phyloP scores from a whole-genome alignment of 2,113 vertebrate genomes.

The Cromileptes altivelis region DNA sequence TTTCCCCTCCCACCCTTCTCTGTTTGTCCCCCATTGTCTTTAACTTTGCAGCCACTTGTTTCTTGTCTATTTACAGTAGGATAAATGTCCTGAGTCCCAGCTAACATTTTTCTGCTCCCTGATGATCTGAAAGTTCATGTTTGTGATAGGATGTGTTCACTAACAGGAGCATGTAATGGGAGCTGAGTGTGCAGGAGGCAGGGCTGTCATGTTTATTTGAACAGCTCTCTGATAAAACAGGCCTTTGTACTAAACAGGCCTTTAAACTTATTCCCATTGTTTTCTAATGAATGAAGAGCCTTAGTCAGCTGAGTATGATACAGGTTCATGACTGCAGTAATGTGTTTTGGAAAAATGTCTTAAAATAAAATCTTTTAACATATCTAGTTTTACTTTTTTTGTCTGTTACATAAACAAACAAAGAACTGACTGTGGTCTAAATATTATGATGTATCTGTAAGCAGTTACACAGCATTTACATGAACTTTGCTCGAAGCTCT shows the following conservation, averaged over 20 bases:
- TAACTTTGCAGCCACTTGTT: constrained; percentile 21
- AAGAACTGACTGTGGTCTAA: constrained; percentile 9
- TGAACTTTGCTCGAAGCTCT: constrained; percentile 49
- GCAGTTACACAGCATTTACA: constrained; percentile 48
- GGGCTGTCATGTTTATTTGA: constrained; percentile 85
- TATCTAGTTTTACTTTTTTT: background rate
- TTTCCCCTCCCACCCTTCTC: constrained; percentile 8
- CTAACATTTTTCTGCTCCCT: constrained; percentile 9
- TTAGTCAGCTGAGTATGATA: background rate
- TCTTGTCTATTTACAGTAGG: background rate
- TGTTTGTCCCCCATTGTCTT: constrained; percentile 36
- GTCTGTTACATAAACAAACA: background rate
- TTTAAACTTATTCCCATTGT: constrained; percentile 46
- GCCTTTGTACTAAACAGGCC: constrained; percentile 46
- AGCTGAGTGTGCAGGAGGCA: constrained; percentile 64
- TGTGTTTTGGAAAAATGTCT: background rate
- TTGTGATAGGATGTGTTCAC: constrained; percentile 60
- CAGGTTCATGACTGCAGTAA: background rate
- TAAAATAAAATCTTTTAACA: background rate
- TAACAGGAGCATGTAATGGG: constrained; percentile 65
- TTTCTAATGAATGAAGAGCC: constrained; percentile 36
- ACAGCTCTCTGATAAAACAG: constrained; percentile 71
- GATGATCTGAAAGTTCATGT: constrained; percentile 12
- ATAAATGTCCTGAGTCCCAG: background rate
- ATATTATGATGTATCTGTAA: background rate